Evolutionary conservation across 2,888 invertebrate genomes (phyloP), one percentile per base, ranked within the genome.

Genomic region (Chrysomela aeneicollis): DNA sequence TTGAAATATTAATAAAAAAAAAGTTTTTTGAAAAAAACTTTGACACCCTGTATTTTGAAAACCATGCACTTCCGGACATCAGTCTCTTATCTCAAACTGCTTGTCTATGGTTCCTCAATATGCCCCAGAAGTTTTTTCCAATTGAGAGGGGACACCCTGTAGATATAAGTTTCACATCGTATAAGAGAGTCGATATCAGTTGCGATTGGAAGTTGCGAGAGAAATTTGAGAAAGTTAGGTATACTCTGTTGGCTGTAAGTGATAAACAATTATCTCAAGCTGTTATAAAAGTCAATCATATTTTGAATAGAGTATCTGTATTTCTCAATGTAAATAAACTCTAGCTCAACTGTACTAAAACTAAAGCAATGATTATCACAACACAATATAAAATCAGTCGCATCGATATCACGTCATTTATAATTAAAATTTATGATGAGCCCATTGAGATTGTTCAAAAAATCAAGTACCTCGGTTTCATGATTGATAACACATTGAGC

Each of bases 381-480:
- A 42, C 42, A 42, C 2, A 42, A 42, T 5, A 42, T 42, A 6
- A 10, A 42, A 42, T 42, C 42, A 42, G 8, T 15, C 17, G 4
- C 2, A 42, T 42, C 8, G n/a, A 50, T 19, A 50, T 51, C 3
- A 12, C 19, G 12, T 51, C 51, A 51, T 18, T 52, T 9, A 52
- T 32, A 52, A 15, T 52, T n/a, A 52, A 17, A 30, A 52, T 32
- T 30, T 30, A 52, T 52, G 17, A 52, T 52, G 52, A 52, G 17
- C 30, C 32, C 30, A 52, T 52, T 30, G 52, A 32, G 8, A 52
- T 52, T 52, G 30, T 30, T 22, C 26, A 52, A 52, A 52, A 52
- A 52, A 51, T 52, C 52, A 52, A 52, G 22, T 52, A 51, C 22
- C 21, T 21, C 22, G 21, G 51, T 51, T 51, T 51, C 2, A 51